Percentiles rank a stretch among this genome's conserved stretches.
Conservation (phyloP, 2,888 invertebrate species). For the Campoplex nolae region DNA sequence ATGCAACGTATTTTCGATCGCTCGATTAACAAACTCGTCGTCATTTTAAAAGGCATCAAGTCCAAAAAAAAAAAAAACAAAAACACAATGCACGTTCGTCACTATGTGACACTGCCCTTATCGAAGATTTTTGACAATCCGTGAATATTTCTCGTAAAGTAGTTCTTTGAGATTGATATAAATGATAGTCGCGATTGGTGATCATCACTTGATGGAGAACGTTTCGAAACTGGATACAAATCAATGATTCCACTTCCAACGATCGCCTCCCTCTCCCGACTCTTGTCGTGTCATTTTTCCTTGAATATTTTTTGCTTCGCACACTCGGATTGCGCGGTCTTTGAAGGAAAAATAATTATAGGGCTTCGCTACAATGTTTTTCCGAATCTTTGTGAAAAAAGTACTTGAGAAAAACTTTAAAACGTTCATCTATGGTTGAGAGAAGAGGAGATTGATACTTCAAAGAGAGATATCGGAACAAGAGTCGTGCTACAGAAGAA, state of each 20-base stretch:
- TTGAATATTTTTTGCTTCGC: not conserved
- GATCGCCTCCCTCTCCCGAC: not conserved
- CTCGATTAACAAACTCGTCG: not conserved
- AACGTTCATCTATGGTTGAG: not conserved
- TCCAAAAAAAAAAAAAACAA: not conserved
- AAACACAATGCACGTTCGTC: not conserved
- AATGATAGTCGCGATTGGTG: not conserved
- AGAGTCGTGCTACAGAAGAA: not conserved
- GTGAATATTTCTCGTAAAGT: too few relatives aligned
- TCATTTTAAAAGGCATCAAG: not conserved
- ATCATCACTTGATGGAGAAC: not conserved
- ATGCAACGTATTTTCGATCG: too few relatives aligned
- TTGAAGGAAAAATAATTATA: constrained; percentile 23
- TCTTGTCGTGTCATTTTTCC: not conserved
- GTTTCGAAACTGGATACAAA: constrained; percentile 26
- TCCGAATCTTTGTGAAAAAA: not conserved
- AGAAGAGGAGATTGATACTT: not conserved
- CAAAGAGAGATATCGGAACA: not conserved
- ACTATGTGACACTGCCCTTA: not conserved
- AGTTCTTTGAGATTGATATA: not conserved
- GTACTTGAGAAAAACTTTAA: not conserved
- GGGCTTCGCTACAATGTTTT: not conserved
- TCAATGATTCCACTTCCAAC: constrained; percentile 20
- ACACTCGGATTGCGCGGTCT: not conserved
- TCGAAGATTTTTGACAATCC: not conserved